Conservation (phyloP, 2,888 invertebrate species). For the Heliconius charithonia region DNA sequence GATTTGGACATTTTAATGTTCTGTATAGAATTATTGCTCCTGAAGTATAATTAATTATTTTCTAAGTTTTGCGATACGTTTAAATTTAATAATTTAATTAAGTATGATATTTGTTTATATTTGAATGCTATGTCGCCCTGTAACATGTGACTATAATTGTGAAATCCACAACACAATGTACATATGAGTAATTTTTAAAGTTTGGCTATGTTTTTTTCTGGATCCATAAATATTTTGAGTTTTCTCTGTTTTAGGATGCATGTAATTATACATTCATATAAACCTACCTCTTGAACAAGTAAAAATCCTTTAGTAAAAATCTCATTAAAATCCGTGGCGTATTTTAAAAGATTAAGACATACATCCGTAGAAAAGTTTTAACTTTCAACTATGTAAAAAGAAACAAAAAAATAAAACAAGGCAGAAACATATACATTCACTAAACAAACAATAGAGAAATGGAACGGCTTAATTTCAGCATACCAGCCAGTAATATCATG, state of each 20-base stretch:
- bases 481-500: conserved; percentile 28
- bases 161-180: too few species aligned
- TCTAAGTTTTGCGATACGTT: not conserved
- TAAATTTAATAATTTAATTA: not conserved
- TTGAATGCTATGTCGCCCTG: not conserved
- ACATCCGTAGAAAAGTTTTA: too few species aligned
- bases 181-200: too few species aligned
- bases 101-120: not conserved
- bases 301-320: too few species aligned
- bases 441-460: conserved; percentile 3
- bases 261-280: not conserved
- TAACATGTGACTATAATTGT: not conserved
- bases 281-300: not conserved
- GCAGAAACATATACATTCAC: not conserved
- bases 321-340: too few species aligned
- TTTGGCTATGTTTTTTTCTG: too few species aligned
- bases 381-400: too few species aligned
- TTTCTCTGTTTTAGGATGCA: too few species aligned
- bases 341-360: too few species aligned
- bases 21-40: conserved; percentile 8
- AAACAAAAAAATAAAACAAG: not conserved
- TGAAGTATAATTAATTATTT: conserved; percentile 5
- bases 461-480: conserved; percentile 17
- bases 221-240: too few species aligned
- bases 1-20: conserved; percentile 25